These are phyloP conservation scores for human (Homo sapiens) DNA, from an alignment of 2,113 vertebrate genomes.

Conservation along the genomic window DNA sequence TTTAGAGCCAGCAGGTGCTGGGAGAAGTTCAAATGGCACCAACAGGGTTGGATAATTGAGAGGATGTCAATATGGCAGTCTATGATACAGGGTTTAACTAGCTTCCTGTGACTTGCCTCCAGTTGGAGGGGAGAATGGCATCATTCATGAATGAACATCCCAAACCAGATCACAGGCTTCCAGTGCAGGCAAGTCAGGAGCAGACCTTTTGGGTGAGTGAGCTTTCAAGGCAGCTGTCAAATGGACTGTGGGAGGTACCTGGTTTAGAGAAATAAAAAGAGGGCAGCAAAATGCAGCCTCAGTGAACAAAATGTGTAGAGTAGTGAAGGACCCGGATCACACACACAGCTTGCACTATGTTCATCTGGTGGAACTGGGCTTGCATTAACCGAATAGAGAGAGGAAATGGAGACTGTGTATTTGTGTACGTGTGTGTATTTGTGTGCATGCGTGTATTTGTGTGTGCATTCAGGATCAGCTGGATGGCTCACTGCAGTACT, in stretches of 20 bases:
- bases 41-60: neutral
- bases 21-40: neutral
- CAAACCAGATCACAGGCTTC: neutral
- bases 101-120: neutral
- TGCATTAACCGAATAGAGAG: too few relatives aligned
- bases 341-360: neutral
- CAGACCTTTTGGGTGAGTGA: neutral
- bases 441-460: neutral
- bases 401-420: neutral
- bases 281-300: neutral
- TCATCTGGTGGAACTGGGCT: neutral
- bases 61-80: neutral
- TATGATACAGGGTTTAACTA: neutral
- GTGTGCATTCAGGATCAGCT: accelerated
- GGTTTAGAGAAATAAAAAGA: neutral
- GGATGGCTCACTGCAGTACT: accelerated
- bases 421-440: neutral
- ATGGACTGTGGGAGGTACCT: too few relatives aligned
- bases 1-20: neutral
- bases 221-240: neutral
- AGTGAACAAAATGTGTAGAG: accelerated
- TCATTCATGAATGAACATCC: neutral
- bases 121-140: neutral
- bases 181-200: neutral
- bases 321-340: neutral